Base-by-base conservation (phyloP, 2,113 vertebrate species). In the Blennius ocellaris region DNA sequence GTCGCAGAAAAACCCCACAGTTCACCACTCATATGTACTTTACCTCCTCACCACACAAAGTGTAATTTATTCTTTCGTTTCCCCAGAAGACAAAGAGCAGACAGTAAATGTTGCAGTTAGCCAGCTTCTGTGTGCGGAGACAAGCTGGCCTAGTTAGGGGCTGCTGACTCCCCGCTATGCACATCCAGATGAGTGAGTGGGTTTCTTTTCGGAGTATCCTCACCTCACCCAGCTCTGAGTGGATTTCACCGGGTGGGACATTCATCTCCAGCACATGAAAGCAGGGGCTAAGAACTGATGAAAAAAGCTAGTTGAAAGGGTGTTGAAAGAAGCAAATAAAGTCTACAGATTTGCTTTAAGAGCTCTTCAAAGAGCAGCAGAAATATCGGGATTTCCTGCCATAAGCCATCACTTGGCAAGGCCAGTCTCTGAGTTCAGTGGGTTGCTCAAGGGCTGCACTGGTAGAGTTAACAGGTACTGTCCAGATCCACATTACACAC, bases 21-120 rank as follows among this genome's bases (percentile, higher is more conserved):
- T 39, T 11, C 36, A 14, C 64, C 36, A 11, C 43, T 11, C 47
- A 45, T 6, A 0, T 30, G 21, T 30, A 30, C 21, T 30, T 2
- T 3, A 47, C 47, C 56, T 41, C 55, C 9, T 54, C 41, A 52
- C 65, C 60, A 58, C 55, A 41, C 49, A 40, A 51, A 48, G 17
- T 54, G 16, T 67, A 65, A 63, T 30, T 44, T 83, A n/a, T 68
- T 81, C 76, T 76, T 83, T 74, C 62, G 69, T 53, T 83, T 76
- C 48, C 56, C 81, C 1, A 63, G 44, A 63, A 60, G 64, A 70
- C 68, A 41, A 44, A 64, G 64, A 72, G 75, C 89, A 88, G 69
- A 85, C 69, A 76, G 76, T 47, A 61, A 81, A 84, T 80, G 80
- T 83, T 80, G 80, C 41, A n/a, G 76, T n/a, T n/a, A n/a, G 65